Conservation (phyloP, 35 echinoderm and acorn worm species). For the Acanthaster planci region DNA sequence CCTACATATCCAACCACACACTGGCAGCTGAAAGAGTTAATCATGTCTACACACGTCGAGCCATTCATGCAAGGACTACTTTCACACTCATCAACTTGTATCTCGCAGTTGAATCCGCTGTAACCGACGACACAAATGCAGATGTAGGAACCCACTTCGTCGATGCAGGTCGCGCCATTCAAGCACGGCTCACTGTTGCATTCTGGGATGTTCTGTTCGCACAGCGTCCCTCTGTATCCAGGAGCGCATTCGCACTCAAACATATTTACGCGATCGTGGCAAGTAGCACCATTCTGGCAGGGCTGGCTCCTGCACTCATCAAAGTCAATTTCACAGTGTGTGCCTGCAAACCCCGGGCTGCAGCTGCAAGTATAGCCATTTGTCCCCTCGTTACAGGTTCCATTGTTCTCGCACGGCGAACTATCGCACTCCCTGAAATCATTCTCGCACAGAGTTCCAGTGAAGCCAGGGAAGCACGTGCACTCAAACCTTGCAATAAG, state of each 20-base stretch:
- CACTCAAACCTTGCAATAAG: constrained; percentile 5
- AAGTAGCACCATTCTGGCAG: constrained; percentile 53
- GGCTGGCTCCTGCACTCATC: constrained; percentile 53
- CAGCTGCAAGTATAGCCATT: constrained; percentile 37
- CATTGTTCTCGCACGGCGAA: constrained; percentile 64
- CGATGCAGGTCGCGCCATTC: constrained; percentile 58
- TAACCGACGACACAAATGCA: constrained; percentile 36
- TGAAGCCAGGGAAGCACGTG: constrained; percentile 38
- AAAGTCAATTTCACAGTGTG: constrained; percentile 43
- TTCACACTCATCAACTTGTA: constrained; percentile 25
- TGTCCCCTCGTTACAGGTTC: constrained; percentile 28
- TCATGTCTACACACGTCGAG: constrained; percentile 36
- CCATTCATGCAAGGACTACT: constrained; percentile 41
- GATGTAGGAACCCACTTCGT: constrained; percentile 28
- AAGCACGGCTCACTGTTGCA: constrained; percentile 67
- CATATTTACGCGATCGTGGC: constrained; percentile 25
- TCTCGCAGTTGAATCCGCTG: constrained; percentile 14
- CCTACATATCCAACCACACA: constrained; percentile 56
- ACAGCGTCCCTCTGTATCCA: constrained; percentile 40
- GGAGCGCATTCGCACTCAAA: constrained; percentile 42
- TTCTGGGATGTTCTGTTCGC: constrained; percentile 9
- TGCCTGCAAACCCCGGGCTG: constrained; percentile 14
- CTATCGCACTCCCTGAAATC: constrained; percentile 68
- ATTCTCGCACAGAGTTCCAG: constrained; percentile 49
- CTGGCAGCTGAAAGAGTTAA: constrained; percentile 36